Base-by-base conservation (phyloP, 2,888 invertebrate species). In the Oxystoma pomonae region DNA sequence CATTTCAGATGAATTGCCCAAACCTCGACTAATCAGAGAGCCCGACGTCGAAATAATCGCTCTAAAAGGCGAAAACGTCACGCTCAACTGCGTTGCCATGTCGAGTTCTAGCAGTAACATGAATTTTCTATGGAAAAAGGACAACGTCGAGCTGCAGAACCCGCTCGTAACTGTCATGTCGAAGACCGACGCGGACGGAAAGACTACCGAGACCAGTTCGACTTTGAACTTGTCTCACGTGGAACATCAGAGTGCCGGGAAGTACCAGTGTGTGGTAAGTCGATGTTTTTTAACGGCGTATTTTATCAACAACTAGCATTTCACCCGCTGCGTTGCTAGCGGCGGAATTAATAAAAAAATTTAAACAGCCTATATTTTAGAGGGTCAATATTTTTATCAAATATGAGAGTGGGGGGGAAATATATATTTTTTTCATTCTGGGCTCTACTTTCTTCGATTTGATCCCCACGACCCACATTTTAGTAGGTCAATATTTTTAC, bases 81-180 rank as follows among this genome's bases (percentile, higher is more conserved):
- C 89, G 55, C 81, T 97, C 71, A 83, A 86, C 66, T 97, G 96
- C 79, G 87, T 88, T 67, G 95, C 94, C 1, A 90, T 89, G 67
- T 92, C 93, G 20, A 90, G 88, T 60, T 87, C 90, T 1, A 87
- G 89, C 55, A 86, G 87, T 65, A 87, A 88, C 55, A 87, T 95
- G 80, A 86, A 85, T 67, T 92, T 96, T 75, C 84, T 87, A 67
- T 97, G 97, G 97, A 91, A 90, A 74, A 93, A 92, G 75, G 92
- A 96, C 76, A 93, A 94, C 81, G 83, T 84, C 53, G 86, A 87
- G 73, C 74, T 88, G 19, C 69, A 75, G 19, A 76, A 77, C 53
- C 71, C 74, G 1, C 68, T 74, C 59, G 66, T 73, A 9, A 67
- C 70, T 20, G 72, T 78, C 50, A 72, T 68, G 57, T 70, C 72